These are phyloP conservation scores for Ara ararauna DNA, from an alignment of 2,797 vertebrate genomes.

Conservation along the genomic window DNA sequence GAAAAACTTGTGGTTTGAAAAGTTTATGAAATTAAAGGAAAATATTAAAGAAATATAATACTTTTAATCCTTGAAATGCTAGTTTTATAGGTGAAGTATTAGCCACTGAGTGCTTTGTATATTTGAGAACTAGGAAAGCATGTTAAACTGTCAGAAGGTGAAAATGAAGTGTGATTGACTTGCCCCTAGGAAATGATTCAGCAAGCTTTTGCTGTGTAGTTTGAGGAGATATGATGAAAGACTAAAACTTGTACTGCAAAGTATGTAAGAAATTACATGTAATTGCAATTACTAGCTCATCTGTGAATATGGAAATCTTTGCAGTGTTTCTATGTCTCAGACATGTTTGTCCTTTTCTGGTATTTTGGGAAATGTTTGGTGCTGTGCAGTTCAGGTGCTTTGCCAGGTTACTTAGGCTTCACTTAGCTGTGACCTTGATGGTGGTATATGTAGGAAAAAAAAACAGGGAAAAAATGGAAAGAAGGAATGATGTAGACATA, in stretches of 20 bases:
- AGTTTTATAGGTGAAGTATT: not conserved
- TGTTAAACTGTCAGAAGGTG: not conserved
- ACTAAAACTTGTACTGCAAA: not conserved
- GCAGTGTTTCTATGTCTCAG: not conserved
- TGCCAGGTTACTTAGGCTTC: not conserved
- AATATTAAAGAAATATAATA: not conserved
- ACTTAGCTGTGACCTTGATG: not conserved
- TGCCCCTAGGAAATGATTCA: not conserved
- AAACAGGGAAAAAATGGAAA: not conserved
- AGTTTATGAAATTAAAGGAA: not conserved
- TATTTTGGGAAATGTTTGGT: not conserved
- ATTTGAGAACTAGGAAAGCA: not conserved
- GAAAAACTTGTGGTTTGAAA: not conserved
- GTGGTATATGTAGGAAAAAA: not conserved
- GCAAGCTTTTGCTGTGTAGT: not conserved
- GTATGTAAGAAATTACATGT: not conserved
- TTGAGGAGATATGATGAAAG: accelerated
- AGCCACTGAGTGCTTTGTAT: not conserved
- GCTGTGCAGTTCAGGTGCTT: not conserved
- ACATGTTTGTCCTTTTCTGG: not conserved
- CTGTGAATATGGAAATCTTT: not conserved
- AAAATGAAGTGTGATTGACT: not conserved
- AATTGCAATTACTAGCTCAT: not conserved
- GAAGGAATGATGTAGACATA: not conserved
- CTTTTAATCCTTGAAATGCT: not conserved